Evolutionary conservation across 1,140 invertebrate genomes (phyloP), one percentile per base, ranked within the genome.

Genomic region (Lordiphosa clarofinis): DNA sequence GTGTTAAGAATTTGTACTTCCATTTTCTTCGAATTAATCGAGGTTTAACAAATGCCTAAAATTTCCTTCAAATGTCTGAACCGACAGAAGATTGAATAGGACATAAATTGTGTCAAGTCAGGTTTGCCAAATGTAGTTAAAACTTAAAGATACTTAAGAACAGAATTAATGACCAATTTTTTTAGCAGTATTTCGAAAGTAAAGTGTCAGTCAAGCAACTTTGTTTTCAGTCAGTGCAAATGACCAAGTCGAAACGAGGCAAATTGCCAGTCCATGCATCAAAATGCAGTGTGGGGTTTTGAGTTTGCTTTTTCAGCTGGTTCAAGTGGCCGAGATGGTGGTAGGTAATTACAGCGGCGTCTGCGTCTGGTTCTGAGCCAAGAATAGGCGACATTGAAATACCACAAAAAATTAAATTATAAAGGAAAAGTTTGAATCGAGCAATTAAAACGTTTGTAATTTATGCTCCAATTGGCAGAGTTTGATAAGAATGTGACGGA

Each of bases 381-480:
- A n/a, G n/a, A n/a, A n/a, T n/a, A 55, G 67, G 47, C 73, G 75
- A 78, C 70, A 70, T 65, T 73, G 69, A 73, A 69, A 79, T 12
- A 10, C 15, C 8, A 58, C 6, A 28, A 55, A 24, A n/a, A n/a
- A n/a, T n/a, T n/a, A n/a, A n/a, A n/a, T n/a, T n/a, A n/a, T n/a
- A 19, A 13, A 24, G 40, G 33, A 40, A 54, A 63, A 64, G 39
- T 42, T 42, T 13, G 8, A 42, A 15, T 4, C 59, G 49, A 44
- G 55, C 37, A 52, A 33, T 43, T 36, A 12, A 56, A 56, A 11
- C 46, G 37, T 24, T 49, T 59, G 9, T 52, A 62, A 61, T 54
- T 54, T 50, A 58, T 68, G 49, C 13, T 44, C 43, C 43, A 46
- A 46, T 46, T 46, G 43, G 43, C 24, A 4, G 0, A 9, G 24